Evolutionary conservation across 1,140 invertebrate genomes (phyloP).

Genomic region (Procambarus virginalis): DNA sequence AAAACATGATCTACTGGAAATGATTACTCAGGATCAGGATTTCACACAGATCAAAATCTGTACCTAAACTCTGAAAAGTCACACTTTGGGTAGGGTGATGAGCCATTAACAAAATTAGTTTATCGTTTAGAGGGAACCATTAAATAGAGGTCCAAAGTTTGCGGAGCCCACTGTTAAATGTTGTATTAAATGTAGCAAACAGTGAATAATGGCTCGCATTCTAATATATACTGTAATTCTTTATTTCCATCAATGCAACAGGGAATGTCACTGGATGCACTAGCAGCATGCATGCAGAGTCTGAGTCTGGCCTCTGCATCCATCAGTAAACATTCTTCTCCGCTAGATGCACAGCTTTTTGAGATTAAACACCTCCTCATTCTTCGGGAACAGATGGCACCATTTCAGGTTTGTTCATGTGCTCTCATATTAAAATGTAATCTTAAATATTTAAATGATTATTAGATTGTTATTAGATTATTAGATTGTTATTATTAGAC

Average conservation of each 20-base stretch:
- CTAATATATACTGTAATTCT: neutral
- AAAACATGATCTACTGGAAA: too few relatives aligned
- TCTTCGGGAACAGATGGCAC: conserved; percentile 96
- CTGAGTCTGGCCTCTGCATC: conserved; percentile 82
- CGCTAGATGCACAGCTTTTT: conserved; percentile 94
- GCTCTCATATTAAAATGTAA: neutral
- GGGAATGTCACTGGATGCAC: conserved; percentile 89
- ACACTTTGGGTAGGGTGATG: too few relatives aligned
- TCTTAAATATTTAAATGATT: neutral
- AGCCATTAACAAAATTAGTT: too few relatives aligned
- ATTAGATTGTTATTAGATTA: too few relatives aligned
- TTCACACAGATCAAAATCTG: too few relatives aligned
- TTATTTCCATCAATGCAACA: neutral
- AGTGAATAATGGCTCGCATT: neutral
- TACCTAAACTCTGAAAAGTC: too few relatives aligned
- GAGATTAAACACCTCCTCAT: conserved; percentile 98
- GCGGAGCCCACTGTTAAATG: too few relatives aligned
- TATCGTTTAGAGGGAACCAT: too few relatives aligned
- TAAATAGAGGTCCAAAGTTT: too few relatives aligned
- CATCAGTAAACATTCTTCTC: conserved; percentile 70
- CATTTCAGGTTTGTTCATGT: conserved; percentile 92
- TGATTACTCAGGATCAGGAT: too few relatives aligned
- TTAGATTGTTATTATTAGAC: too few relatives aligned
- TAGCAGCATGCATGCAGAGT: conserved; percentile 92
- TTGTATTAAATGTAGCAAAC: neutral